These are phyloP conservation scores for Eurois occulta DNA, from an alignment of 2,888 invertebrate genomes.

Conservation along the genomic window DNA sequence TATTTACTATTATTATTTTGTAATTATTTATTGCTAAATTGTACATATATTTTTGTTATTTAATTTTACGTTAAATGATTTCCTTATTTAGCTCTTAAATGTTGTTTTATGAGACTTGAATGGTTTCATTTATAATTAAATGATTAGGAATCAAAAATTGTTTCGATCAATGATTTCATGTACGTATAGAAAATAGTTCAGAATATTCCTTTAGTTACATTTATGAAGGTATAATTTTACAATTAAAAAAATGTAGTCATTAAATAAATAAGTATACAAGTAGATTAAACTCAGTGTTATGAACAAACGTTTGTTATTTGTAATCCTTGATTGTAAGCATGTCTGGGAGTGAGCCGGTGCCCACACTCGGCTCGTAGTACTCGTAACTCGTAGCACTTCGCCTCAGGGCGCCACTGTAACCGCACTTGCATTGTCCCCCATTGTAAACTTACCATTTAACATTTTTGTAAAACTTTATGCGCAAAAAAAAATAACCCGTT, in stretches of 20 bases:
- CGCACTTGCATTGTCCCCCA: slow-evolving; percentile 51
- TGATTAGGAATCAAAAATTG: slow-evolving; percentile 50
- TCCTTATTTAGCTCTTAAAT: slow-evolving; percentile 75
- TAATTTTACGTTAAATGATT: slow-evolving; percentile 88
- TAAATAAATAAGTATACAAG: slow-evolving; percentile 85
- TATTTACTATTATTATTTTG: slow-evolving; percentile 79
- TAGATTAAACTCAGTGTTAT: slow-evolving; percentile 78
- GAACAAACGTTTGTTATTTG: slow-evolving; percentile 82
- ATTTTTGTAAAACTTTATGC: slow-evolving; percentile 57
- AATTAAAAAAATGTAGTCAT: slow-evolving; percentile 86
- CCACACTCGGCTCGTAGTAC: slow-evolving; percentile 26
- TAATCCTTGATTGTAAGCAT: slow-evolving; percentile 74
- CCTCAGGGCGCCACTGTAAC: slow-evolving; percentile 39
- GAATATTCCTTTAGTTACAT: slow-evolving; percentile 74
- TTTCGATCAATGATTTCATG: slow-evolving; percentile 66
- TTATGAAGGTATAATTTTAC: slow-evolving; percentile 73
- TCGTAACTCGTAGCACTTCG: slow-evolving; percentile 27
- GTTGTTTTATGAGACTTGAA: slow-evolving; percentile 70
- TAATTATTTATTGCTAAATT: slow-evolving; percentile 89
- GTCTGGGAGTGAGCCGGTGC: slow-evolving; percentile 18
- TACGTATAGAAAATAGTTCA: slow-evolving; percentile 67
- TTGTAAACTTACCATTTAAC: slow-evolving; percentile 54
- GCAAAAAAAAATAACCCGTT: slow-evolving; percentile 67
- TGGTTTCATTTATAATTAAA: slow-evolving; percentile 62
- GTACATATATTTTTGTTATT: slow-evolving; percentile 90